phyloP scores from a whole-genome alignment of 2,113 vertebrate genomes.

The Rhynchopsitta pachyrhyncha region DNA sequence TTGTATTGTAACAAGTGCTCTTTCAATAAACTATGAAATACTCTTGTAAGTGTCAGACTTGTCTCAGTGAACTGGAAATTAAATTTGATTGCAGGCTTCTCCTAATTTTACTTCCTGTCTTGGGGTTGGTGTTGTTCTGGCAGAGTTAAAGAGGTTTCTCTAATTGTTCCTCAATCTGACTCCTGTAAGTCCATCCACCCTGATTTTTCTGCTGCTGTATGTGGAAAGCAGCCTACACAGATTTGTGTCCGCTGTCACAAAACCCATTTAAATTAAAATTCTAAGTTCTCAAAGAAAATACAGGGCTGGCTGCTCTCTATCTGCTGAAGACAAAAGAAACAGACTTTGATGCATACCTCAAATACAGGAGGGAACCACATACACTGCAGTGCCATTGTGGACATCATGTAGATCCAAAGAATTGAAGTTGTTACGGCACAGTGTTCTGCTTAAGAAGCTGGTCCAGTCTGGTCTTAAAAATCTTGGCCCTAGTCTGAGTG shows the following conservation, averaged over 20 bases:
- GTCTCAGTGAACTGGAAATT: slow-evolving; percentile 35
- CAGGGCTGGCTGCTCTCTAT: neutral
- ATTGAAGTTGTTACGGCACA: neutral
- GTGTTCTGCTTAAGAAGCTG: neutral
- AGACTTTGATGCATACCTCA: neutral
- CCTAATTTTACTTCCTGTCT: neutral
- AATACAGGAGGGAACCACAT: neutral
- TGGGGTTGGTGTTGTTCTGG: neutral
- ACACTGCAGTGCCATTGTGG: neutral
- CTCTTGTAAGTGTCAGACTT: slow-evolving; percentile 69
- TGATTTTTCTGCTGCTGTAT: neutral
- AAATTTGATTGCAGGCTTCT: neutral
- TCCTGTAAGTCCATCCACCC: neutral
- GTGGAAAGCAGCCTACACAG: neutral
- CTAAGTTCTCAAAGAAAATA: neutral
- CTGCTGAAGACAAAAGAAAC: neutral
- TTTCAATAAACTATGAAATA: slow-evolving; percentile 76
- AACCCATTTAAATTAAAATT: neutral
- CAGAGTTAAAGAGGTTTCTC: neutral
- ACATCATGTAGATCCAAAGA: neutral
- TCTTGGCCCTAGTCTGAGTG: neutral
- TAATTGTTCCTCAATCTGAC: neutral
- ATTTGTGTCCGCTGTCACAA: neutral
- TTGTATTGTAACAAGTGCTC: slow-evolving; percentile 76
- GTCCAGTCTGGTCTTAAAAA: neutral